phyloP scores from a whole-genome alignment of 2,888 invertebrate genomes.

The Glyphotaelius pellucidus region DNA sequence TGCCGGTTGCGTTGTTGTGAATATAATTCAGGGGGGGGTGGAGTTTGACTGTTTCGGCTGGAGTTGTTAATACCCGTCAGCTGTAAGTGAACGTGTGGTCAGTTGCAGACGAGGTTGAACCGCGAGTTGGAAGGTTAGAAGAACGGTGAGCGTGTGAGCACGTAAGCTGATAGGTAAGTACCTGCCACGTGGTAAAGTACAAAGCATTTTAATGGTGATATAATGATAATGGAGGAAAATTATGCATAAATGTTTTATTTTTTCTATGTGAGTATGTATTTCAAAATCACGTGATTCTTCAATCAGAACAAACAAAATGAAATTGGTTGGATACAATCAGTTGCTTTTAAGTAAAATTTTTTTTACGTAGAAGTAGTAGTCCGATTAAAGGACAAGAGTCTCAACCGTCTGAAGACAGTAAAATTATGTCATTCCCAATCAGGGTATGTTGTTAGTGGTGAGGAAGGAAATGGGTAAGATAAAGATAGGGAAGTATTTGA shows the following conservation, averaged over 20 bases:
- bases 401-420: too few species aligned
- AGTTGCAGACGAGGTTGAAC: not conserved
- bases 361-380: too few species aligned
- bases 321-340: not conserved
- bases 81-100: slow-evolving; percentile 48
- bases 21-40: slow-evolving; percentile 33
- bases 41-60: slow-evolving; percentile 50
- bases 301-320: not conserved
- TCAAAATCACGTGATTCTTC: not conserved
- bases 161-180: not conserved
- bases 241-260: not conserved
- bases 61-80: slow-evolving; percentile 61
- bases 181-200: not conserved
- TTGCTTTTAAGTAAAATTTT: not conserved
- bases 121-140: not conserved
- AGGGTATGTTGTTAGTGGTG: too few species aligned
- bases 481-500: too few species aligned
- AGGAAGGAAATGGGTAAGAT: too few species aligned
- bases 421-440: too few species aligned
- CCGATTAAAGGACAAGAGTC: too few species aligned
- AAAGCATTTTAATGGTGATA: not conserved
- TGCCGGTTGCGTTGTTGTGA: slow-evolving; percentile 11
- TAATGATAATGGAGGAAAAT: too few species aligned
- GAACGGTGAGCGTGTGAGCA: not conserved
- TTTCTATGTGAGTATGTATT: not conserved